phyloP scores from a whole-genome alignment of 2,888 invertebrate genomes.

The Gerris lacustris region DNA sequence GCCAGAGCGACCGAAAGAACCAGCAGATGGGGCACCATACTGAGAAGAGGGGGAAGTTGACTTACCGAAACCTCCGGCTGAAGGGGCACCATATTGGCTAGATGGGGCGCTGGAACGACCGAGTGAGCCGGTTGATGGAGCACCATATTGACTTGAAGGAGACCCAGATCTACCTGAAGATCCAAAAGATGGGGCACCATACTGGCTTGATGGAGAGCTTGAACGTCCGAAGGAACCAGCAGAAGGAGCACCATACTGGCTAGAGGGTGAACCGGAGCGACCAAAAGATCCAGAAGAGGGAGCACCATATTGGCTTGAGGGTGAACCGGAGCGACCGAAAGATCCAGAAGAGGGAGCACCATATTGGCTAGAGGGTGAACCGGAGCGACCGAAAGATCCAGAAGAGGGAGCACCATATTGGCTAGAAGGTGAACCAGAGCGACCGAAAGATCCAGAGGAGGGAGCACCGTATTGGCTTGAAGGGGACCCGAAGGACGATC shows the following conservation, averaged over 20 bases:
- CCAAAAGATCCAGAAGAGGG: conserved; percentile 21
- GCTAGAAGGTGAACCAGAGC: conserved; percentile 21
- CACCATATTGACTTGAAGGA: conserved; percentile 28
- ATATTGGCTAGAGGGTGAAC: conserved; percentile 40
- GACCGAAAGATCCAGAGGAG: conserved; percentile 15
- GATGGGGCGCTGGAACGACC: conserved; percentile 21
- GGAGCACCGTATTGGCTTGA: conserved; percentile 27
- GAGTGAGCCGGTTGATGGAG: conserved; percentile 23
- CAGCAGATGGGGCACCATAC: conserved; percentile 19
- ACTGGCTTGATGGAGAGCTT: conserved; percentile 18
- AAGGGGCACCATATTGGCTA: conserved; percentile 26
- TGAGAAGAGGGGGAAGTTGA: conserved; percentile 20
- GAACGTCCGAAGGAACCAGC: conserved; percentile 17
- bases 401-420: conserved; percentile 22
- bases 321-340: conserved; percentile 7
- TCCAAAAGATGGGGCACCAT: conserved; percentile 22
- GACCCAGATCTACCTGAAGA: conserved; percentile 16
- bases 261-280: conserved; percentile 16
- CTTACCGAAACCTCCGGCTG: conserved; percentile 14
- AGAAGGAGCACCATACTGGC: conserved; percentile 19
- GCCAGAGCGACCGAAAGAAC: conserved; percentile 23
- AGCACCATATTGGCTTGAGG: conserved; percentile 24
- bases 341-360: conserved; percentile 33
- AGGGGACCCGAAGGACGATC: conserved; percentile 3
- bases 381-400: conserved; percentile 20